Base-by-base conservation (phyloP, 2,113 vertebrate species). In the Australoheros scitulus region DNA sequence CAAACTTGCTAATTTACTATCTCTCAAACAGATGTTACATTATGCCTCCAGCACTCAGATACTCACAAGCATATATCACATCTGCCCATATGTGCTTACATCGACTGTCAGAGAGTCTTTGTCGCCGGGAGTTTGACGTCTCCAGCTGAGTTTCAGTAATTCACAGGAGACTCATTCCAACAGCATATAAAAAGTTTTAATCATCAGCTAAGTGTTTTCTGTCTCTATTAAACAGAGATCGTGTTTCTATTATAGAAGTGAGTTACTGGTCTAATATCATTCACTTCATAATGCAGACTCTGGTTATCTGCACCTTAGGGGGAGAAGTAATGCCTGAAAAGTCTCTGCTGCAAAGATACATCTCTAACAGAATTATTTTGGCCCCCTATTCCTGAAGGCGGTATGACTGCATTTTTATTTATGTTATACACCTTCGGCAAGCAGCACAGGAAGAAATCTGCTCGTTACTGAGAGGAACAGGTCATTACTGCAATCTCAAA, bases 401-500 rank as follows among this genome's bases (percentile, higher is more conserved):
- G 11, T 9, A 26, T 41, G 15, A 64, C 86, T 26, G 74, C 57
- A 76, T 79, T 79, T 52, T 68, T 68, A 79, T 83, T 65, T 72
- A 72, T 65, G 55, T 63, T 24, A 24, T 10, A 79, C 36, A 60
- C 74, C 76, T 82, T 61, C 22, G 52, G 68, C 61, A 14, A 58
- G 47, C 47, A 59, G 58, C 68, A 38, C 47, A 63, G 70, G 79
- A 76, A 75, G 59, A 70, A 75, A 81, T 70, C 10, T 65, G n/a
- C 13, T 65, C 14, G 2, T 56, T 50, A 76, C 80, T 87, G 75
- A 61, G 65, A 64, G 58, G 61, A 84, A 58, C 68, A 87, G 79
- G 43, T 94, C 96, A 96, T 97, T 97, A 97, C 92, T 96, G 95
- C 89, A 93, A 95, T 97, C 96, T 96, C 92, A 95, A 94, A 95